Evolutionary conservation across 2,113 vertebrate genomes (phyloP).

Genomic region (Muscicapa adusta): DNA sequence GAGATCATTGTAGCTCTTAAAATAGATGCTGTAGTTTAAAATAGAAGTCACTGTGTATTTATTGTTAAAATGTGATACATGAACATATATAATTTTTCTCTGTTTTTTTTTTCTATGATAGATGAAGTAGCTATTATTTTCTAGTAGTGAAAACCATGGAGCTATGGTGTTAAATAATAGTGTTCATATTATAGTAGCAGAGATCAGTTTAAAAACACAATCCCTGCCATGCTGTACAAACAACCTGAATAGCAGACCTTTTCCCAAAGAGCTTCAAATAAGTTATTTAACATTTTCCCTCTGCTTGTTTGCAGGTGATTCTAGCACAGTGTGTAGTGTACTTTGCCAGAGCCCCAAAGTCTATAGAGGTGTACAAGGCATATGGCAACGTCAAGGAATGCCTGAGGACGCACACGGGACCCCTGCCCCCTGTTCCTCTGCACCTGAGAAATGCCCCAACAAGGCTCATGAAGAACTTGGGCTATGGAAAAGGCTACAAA

Average conservation of each 20-base stretch:
- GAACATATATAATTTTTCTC: not conserved
- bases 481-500: constrained; percentile 90
- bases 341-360: constrained; percentile 89
- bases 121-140: not conserved
- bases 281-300: not conserved
- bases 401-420: constrained; percentile 86
- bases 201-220: not conserved
- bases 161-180: not conserved
- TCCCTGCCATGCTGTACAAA: not conserved
- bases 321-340: constrained; percentile 93
- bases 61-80: not conserved
- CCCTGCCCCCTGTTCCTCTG: constrained; percentile 88
- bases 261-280: not conserved
- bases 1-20: not conserved
- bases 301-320: constrained; percentile 80
- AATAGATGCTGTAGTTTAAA: not conserved
- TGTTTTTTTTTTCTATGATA: not conserved
- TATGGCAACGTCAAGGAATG: constrained; percentile 88
- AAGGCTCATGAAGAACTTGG: constrained; percentile 89
- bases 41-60: not conserved
- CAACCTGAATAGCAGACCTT: not conserved
- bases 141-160: not conserved
- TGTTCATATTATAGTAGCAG: not conserved
- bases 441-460: constrained; percentile 93
- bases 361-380: constrained; percentile 85